Evolutionary conservation across 2,888 invertebrate species (phyloP).

Genomic region (Argyra leucocephala): DNA sequence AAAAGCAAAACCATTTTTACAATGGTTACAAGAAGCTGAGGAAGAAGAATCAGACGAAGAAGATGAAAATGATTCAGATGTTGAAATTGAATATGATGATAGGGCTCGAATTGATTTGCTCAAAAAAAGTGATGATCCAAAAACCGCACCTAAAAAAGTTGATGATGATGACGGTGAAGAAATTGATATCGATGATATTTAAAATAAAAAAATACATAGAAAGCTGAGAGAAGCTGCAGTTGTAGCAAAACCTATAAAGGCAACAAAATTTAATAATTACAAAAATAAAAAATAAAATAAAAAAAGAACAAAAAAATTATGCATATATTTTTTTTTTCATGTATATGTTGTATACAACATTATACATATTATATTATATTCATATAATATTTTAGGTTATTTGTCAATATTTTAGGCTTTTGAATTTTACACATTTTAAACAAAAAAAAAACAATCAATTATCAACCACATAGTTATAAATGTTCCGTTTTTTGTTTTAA

Average conservation of each 20-base stretch:
- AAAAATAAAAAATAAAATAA: background rate
- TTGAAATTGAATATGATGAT: slow-evolving; percentile 80
- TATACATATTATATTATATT: no score
- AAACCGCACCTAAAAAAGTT: slow-evolving; percentile 43
- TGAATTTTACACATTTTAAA: background rate
- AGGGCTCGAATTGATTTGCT: slow-evolving; percentile 68
- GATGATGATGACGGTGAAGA: slow-evolving; percentile 71
- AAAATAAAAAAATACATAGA: slow-evolving; percentile 36
- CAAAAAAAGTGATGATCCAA: slow-evolving; percentile 49
- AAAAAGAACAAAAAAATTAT: background rate
- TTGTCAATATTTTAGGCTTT: slow-evolving; percentile 3
- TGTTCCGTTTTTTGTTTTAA: no score
- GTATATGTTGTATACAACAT: no score
- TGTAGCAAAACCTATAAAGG: background rate
- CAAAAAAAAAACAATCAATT: background rate
- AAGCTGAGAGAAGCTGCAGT: slow-evolving; percentile 2
- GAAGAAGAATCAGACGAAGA: slow-evolving; percentile 79
- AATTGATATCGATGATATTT: slow-evolving; percentile 89
- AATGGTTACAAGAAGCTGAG: slow-evolving; percentile 95
- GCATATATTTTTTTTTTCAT: background rate
- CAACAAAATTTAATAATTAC: no score
- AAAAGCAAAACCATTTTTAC: slow-evolving; percentile 86
- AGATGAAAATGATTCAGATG: slow-evolving; percentile 51
- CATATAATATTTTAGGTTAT: background rate
- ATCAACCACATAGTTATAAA: no score